These are phyloP conservation scores for Eueides isabella DNA, from an alignment of 1,140 invertebrate species.

Conservation along the genomic window DNA sequence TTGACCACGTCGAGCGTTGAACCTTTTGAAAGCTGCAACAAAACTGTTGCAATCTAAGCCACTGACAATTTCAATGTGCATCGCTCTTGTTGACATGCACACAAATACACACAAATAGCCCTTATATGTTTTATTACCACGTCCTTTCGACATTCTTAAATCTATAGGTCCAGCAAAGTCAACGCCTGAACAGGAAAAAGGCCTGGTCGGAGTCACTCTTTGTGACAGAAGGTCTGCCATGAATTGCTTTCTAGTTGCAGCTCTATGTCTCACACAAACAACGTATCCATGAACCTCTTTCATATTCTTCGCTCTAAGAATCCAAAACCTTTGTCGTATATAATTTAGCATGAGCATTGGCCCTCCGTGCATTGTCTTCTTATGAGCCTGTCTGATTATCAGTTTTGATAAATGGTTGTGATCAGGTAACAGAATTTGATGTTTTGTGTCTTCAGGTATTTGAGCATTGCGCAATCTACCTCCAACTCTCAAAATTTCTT, in stretches of 20 bases:
- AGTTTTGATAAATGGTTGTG: slow-evolving; percentile 3
- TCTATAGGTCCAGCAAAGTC: slow-evolving; percentile 5
- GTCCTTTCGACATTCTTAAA: slow-evolving; percentile 1
- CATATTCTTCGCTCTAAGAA: neutral
- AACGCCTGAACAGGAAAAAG: neutral
- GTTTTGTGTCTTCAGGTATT: neutral
- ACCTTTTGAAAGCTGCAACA: no score
- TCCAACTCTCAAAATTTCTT: no score
- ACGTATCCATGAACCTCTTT: neutral
- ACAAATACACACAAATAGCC: no score
- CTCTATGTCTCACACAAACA: neutral
- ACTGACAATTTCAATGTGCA: no score
- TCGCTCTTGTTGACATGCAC: no score
- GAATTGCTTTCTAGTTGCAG: neutral
- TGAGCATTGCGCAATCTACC: no score
- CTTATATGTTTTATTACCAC: slow-evolving; percentile 18
- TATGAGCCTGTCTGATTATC: slow-evolving; percentile 6
- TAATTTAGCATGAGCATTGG: slow-evolving; percentile 8
- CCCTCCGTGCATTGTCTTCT: slow-evolving; percentile 20
- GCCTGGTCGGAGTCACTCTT: neutral
- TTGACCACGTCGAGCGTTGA: no score
- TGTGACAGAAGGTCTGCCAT: neutral
- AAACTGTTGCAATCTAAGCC: no score
- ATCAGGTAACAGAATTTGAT: no score
- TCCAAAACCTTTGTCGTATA: slow-evolving; percentile 7